phyloP scores from a whole-genome alignment of 2,113 vertebrate genomes.

The Cyphomyrus discorhynchus region DNA sequence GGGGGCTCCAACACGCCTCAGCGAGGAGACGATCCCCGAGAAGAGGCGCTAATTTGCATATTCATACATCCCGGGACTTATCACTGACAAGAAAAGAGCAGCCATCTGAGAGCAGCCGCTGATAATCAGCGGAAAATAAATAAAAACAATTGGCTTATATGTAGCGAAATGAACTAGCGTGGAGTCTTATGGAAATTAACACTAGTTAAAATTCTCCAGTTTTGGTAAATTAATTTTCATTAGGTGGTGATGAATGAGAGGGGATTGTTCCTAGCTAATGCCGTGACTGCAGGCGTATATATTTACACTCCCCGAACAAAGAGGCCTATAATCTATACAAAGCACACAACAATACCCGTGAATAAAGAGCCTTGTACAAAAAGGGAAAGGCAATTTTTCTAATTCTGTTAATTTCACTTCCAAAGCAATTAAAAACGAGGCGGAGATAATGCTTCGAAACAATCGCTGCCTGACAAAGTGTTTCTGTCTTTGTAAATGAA shows the following conservation, averaged over 20 bases:
- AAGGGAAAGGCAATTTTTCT: conserved; percentile 84
- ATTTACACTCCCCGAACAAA: conserved; percentile 87
- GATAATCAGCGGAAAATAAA: not conserved
- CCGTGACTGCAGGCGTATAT: conserved; percentile 79
- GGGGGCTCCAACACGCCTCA: not conserved
- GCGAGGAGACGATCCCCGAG: not conserved
- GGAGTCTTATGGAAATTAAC: conserved; percentile 39
- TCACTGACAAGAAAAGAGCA: not conserved
- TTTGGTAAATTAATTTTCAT: conserved; percentile 65
- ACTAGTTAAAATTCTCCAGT: conserved; percentile 36
- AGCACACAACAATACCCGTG: conserved; percentile 83
- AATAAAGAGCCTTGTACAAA: conserved; percentile 78
- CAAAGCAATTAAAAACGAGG: conserved; percentile 89
- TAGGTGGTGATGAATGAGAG: conserved; percentile 45
- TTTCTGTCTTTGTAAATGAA: conserved; percentile 82
- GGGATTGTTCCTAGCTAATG: conserved; percentile 64
- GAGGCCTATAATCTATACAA: conserved; percentile 80
- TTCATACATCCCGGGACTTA: not conserved
- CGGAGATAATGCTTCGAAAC: conserved; percentile 86
- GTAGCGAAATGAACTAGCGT: not conserved
- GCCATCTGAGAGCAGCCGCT: not conserved
- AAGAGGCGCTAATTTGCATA: not conserved
- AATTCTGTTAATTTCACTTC: conserved; percentile 96
- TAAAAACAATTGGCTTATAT: not conserved
- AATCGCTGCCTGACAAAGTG: conserved; percentile 74